Evolutionary conservation across 1,140 invertebrate genomes (phyloP).

Genomic region (Drosophila ohnishii): DNA sequence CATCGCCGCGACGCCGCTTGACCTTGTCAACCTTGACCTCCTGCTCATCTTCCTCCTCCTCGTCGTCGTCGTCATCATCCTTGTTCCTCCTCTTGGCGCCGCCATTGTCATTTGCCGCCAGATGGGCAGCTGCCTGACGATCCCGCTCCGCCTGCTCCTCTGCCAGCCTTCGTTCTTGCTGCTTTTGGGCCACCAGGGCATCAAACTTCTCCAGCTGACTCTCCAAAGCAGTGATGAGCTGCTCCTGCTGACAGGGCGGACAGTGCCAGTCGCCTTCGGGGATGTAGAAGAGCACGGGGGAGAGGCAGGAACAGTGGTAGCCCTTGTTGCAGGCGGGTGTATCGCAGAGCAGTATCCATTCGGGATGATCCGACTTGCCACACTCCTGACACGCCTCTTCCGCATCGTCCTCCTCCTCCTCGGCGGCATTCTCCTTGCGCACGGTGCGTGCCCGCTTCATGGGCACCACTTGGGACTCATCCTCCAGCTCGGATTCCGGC

Average conservation of each 20-base stretch:
- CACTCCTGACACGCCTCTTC: conserved; percentile 94
- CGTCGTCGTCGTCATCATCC: conserved; percentile 22
- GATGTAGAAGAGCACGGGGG: conserved; percentile 94
- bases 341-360: conserved; percentile 98
- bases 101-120: conserved; percentile 30
- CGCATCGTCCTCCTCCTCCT: conserved; percentile 84
- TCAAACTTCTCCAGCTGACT: conserved; percentile 86
- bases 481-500: conserved; percentile 88
- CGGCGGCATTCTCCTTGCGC: conserved; percentile 85
- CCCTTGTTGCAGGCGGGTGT: conserved; percentile 91
- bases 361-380: conserved; percentile 94
- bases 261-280: conserved; percentile 99
- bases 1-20: conserved; percentile 70
- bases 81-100: conserved; percentile 11
- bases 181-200: conserved; percentile 87
- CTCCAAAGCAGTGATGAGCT: conserved; percentile 88
- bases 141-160: conserved; percentile 75
- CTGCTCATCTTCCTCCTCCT: conserved; percentile 48
- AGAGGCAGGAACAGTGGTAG: conserved; percentile 96
- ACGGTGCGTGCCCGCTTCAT: conserved; percentile 88
- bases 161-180: conserved; percentile 89
- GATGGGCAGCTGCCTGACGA: conserved; percentile 40
- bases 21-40: conserved; percentile 56
- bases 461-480: conserved; percentile 85
- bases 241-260: conserved; percentile 95